A percentile compares a stretch with the other conserved stretches of the same genome.
Conservation (phyloP, 1,140 invertebrate species). For the Pseudomyrmex sp. region DNA sequence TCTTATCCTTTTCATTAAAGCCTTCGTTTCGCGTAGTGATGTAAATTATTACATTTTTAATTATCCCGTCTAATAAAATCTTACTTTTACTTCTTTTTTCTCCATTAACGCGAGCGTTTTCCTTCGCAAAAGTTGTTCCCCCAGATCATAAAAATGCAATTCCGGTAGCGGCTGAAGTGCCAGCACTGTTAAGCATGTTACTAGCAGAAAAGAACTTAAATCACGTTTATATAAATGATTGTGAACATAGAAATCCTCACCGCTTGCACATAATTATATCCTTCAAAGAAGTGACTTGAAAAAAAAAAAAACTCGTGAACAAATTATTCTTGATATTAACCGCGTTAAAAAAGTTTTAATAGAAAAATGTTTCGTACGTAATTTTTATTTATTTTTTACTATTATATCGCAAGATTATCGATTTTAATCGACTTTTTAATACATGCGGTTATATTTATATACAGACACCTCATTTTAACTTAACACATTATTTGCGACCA, state of each 20-base stretch:
- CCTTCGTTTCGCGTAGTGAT: slow-evolving; percentile 60
- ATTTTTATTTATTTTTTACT: no score
- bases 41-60: slow-evolving; percentile 63
- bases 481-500: no score
- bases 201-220: slow-evolving; percentile 27
- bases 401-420: no score
- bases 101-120: slow-evolving; percentile 55
- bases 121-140: slow-evolving; percentile 46
- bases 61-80: slow-evolving; percentile 58
- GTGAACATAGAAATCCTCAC: slow-evolving; percentile 11
- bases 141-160: slow-evolving; percentile 57
- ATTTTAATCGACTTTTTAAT: no score
- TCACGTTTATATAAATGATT: slow-evolving; percentile 31
- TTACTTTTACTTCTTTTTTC: slow-evolving; percentile 34
- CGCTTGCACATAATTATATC: not conserved
- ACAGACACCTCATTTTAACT: no score
- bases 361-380: no score
- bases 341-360: no score
- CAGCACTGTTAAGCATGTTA: slow-evolving; percentile 37
- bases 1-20: slow-evolving; percentile 62
- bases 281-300: no score
- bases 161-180: slow-evolving; percentile 24
- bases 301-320: no score
- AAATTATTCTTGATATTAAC: no score
- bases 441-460: no score